phyloP scores from a whole-genome alignment of 2,113 vertebrate genomes.

The Ochotona curzoniae region DNA sequence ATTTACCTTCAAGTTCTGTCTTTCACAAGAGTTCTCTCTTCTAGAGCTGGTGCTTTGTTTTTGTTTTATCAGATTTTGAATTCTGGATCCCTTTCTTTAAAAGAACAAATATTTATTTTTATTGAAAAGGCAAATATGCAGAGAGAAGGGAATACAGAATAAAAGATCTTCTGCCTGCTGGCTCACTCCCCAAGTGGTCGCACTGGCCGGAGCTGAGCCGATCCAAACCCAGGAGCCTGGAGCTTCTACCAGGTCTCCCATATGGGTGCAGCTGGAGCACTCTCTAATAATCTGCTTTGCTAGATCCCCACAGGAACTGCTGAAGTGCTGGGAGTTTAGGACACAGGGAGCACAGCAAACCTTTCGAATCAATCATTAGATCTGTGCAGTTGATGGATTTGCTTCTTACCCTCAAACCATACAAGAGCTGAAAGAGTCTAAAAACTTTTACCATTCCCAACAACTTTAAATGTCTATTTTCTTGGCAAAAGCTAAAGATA shows the following conservation, averaged over 20 bases:
- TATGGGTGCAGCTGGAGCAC: too few species aligned
- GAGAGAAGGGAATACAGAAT: too few species aligned
- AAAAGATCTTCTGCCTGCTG: too few species aligned
- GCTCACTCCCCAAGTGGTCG: too few species aligned
- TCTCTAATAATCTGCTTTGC: not conserved
- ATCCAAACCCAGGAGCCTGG: too few species aligned
- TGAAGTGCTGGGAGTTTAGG: not conserved
- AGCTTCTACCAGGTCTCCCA: too few species aligned
- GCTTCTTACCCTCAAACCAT: slow-evolving; percentile 25
- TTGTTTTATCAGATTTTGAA: not conserved
- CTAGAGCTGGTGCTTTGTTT: not conserved
- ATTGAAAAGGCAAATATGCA: too few species aligned
- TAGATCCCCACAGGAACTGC: not conserved
- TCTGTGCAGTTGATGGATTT: not conserved
- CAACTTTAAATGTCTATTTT: slow-evolving; percentile 57
- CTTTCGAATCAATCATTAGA: not conserved
- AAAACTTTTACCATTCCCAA: slow-evolving; percentile 53
- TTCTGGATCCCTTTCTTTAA: not conserved
- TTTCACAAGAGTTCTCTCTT: slow-evolving; percentile 7
- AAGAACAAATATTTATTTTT: too few species aligned
- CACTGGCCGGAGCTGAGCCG: too few species aligned
- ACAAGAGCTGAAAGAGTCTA: slow-evolving; percentile 45
- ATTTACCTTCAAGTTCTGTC: not conserved
- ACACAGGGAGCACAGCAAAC: not conserved
- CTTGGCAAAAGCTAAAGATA: slow-evolving; percentile 47